These are phyloP conservation scores for Osmerus eperlanus DNA, from an alignment of 2,113 vertebrate genomes.

Conservation along the genomic window DNA sequence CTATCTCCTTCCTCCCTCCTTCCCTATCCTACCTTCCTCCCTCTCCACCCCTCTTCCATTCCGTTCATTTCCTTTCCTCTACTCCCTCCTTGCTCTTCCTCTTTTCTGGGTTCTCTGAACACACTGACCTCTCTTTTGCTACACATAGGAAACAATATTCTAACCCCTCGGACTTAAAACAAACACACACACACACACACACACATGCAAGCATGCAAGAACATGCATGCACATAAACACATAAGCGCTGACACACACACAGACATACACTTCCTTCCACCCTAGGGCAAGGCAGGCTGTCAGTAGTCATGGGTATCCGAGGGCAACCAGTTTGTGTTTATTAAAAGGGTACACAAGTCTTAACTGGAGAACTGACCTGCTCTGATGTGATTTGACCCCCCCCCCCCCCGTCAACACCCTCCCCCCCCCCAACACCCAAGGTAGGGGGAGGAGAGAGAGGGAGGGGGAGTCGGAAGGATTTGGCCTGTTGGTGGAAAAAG, in stretches of 20 bases:
- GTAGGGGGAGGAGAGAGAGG: not conserved
- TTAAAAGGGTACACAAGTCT: conserved; percentile 25
- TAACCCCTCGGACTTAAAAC: not conserved
- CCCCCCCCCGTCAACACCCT: conserved; percentile 5
- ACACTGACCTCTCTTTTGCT: not conserved
- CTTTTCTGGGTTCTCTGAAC: conserved; percentile 3
- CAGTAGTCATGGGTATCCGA: not conserved
- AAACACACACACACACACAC: not conserved
- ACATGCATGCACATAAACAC: not conserved
- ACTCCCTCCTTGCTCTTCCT: not conserved
- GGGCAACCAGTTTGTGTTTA: conserved; percentile 24
- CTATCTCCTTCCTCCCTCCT: not conserved
- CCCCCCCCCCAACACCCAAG: conserved; percentile 1
- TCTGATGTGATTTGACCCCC: conserved; percentile 31
- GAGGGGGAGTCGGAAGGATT: not conserved
- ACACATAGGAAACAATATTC: not conserved
- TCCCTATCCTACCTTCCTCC: not conserved
- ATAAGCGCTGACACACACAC: not conserved
- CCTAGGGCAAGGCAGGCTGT: too few species aligned
- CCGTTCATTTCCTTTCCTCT: not conserved
- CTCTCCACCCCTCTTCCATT: not conserved
- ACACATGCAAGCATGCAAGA: not conserved
- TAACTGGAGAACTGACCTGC: conserved; percentile 25
- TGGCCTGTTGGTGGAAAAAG: not conserved
- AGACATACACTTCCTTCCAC: not conserved